Conservation (phyloP, 2,113 vertebrate genomes). For the Dromas ardeola region DNA sequence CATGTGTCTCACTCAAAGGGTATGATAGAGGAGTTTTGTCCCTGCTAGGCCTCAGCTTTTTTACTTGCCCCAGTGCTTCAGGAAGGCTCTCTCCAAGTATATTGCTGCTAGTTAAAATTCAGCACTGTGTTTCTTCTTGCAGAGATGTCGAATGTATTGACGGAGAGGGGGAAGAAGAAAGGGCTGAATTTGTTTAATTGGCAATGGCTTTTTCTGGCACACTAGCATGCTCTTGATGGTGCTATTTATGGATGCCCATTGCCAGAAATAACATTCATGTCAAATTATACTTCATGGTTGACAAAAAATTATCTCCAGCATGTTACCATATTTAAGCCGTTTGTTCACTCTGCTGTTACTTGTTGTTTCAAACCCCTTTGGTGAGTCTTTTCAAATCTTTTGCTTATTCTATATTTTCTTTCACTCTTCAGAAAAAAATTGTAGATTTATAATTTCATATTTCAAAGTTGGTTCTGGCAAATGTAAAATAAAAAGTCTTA, state of each 20-base stretch:
- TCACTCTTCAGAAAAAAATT: background rate
- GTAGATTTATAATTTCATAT: constrained; percentile 17
- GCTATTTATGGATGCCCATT: background rate
- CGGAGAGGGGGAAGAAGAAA: background rate
- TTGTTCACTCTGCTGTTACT: background rate
- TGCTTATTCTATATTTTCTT: background rate
- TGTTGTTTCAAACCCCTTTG: constrained; percentile 11
- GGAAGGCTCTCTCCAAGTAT: background rate
- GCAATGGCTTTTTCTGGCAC: constrained; percentile 30
- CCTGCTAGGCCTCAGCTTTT: background rate
- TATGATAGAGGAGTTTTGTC: background rate
- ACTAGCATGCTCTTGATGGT: background rate
- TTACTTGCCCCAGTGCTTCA: background rate
- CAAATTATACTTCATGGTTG: constrained; percentile 31
- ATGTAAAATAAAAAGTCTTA: constrained; percentile 12
- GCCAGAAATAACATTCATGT: constrained; percentile 67
- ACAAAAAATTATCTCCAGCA: constrained; percentile 58
- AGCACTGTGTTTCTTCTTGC: background rate
- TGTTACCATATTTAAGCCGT: constrained; percentile 11
- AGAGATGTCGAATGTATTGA: background rate
- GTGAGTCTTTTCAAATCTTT: constrained; percentile 15
- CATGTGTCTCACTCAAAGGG: background rate
- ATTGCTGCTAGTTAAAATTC: background rate
- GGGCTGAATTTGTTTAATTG: background rate
- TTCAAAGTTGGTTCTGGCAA: constrained; percentile 54